These are phyloP conservation scores for Salmo trutta DNA, from an alignment of 2,797 vertebrate species.

Conservation along the genomic window DNA sequence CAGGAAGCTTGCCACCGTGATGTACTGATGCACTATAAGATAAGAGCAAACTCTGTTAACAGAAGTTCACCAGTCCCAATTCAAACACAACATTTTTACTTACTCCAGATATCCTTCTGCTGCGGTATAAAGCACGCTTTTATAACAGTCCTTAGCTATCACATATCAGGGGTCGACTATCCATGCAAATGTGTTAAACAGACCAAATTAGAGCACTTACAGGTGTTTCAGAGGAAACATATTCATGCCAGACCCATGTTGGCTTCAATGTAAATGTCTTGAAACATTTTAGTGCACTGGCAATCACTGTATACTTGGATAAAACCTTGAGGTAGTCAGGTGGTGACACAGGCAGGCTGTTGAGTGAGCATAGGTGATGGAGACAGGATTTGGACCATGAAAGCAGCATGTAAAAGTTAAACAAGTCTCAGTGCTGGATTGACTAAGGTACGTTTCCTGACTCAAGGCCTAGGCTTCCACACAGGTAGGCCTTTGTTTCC, in stretches of 20 bases:
- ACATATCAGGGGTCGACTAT: background rate
- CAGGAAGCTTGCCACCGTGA: too few species aligned
- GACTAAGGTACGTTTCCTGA: slow-evolving; percentile 58
- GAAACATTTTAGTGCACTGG: slow-evolving; percentile 1
- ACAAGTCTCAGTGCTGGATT: slow-evolving; percentile 57
- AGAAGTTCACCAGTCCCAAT: background rate
- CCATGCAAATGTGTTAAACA: background rate
- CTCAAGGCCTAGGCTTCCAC: slow-evolving; percentile 21
- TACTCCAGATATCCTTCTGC: too few species aligned
- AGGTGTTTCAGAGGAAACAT: background rate
- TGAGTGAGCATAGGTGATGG: slow-evolving; percentile 60
- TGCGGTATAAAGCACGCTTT: background rate
- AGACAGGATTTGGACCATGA: slow-evolving; percentile 52
- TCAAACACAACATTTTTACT: background rate
- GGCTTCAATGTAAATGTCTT: background rate
- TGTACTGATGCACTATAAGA: too few species aligned
- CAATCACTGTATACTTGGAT: slow-evolving; percentile 18
- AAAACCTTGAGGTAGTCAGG: slow-evolving; percentile 31
- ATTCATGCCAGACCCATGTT: background rate
- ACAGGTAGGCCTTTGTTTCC: slow-evolving; percentile 68
- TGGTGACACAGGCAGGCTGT: slow-evolving; percentile 55
- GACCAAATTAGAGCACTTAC: background rate
- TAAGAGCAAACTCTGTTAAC: too few species aligned
- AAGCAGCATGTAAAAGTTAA: slow-evolving; percentile 50
- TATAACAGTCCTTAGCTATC: background rate